These are phyloP conservation scores for Andrena camellia DNA, from an alignment of 2,888 invertebrate species.

Conservation along the genomic window DNA sequence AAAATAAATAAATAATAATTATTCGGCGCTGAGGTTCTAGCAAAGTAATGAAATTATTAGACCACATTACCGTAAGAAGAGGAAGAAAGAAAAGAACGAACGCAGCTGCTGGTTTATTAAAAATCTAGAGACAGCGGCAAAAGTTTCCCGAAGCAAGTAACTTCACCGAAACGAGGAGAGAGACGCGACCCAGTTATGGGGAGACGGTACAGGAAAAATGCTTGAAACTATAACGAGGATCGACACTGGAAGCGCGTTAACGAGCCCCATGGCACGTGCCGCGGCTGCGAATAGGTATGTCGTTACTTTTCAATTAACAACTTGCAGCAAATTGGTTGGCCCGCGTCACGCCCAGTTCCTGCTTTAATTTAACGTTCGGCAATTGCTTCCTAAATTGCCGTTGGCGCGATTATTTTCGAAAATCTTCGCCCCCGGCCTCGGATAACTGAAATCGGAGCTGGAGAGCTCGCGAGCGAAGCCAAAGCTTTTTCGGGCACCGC, in stretches of 20 bases:
- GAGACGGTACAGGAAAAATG: not conserved
- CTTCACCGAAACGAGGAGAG: not conserved
- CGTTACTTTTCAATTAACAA: slow-evolving; percentile 19
- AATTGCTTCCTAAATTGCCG: not conserved
- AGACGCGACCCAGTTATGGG: not conserved
- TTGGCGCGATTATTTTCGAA: not conserved
- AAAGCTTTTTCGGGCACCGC: not conserved
- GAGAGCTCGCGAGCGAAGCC: not conserved
- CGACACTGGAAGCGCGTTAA: slow-evolving; percentile 13
- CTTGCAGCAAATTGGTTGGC: not conserved
- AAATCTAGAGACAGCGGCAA: not conserved
- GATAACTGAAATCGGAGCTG: not conserved
- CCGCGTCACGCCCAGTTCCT: not conserved
- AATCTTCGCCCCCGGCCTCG: not conserved
- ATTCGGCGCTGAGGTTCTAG: too few relatives aligned
- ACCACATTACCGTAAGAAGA: not conserved
- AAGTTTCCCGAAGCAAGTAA: not conserved
- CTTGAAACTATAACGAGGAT: slow-evolving; percentile 23
- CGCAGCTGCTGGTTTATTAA: not conserved
- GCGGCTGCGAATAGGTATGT: not conserved
- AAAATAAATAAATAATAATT: too few relatives aligned
- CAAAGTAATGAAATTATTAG: too few relatives aligned
- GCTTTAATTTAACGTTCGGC: not conserved
- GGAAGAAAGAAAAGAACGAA: not conserved
- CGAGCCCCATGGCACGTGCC: slow-evolving; percentile 15